Percentiles rank a stretch among this genome's conserved stretches.
These are phyloP conservation scores for Harlomillsia oculata DNA, from an alignment of 1,140 invertebrate species.

Conservation along the genomic window DNA sequence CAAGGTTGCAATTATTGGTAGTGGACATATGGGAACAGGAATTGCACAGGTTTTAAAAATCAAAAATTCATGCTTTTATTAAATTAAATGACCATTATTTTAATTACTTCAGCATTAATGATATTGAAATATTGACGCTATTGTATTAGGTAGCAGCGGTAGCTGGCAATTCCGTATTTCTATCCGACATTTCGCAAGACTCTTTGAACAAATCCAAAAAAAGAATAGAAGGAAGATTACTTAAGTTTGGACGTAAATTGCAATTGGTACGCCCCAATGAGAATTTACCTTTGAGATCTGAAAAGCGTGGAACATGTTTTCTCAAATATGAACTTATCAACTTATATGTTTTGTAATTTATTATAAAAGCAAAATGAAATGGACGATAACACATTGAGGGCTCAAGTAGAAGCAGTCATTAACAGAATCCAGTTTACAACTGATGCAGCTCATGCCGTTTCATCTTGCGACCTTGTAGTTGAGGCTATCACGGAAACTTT, in stretches of 20 bases:
- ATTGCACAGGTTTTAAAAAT: slow-evolving; percentile 71
- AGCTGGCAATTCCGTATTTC: slow-evolving; percentile 43
- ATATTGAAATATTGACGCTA: too few species aligned
- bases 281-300: too few species aligned
- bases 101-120: too few species aligned
- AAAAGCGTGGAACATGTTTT: too few species aligned
- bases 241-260: slow-evolving; percentile 35
- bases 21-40: slow-evolving; percentile 76
- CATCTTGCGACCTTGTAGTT: slow-evolving; percentile 45
- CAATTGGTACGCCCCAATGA: too few species aligned
- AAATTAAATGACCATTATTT: too few species aligned
- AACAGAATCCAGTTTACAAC: slow-evolving; percentile 39
- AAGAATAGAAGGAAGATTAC: slow-evolving; percentile 44
- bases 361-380: too few species aligned
- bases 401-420: slow-evolving; percentile 36
- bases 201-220: slow-evolving; percentile 43
- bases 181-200: slow-evolving; percentile 45
- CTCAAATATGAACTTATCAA: too few species aligned
- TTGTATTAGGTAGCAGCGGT: slow-evolving; percentile 44
- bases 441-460: slow-evolving; percentile 38
- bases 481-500: slow-evolving; percentile 50
- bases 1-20: slow-evolving; percentile 72
- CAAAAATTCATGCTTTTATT: too few species aligned
- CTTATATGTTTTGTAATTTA: too few species aligned
- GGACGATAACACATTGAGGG: slow-evolving; percentile 32